A percentile compares a stretch with the other conserved stretches of the same genome.
Evolutionary conservation across 2,113 vertebrate genomes (phyloP).

Genomic region (Tachycineta bicolor): DNA sequence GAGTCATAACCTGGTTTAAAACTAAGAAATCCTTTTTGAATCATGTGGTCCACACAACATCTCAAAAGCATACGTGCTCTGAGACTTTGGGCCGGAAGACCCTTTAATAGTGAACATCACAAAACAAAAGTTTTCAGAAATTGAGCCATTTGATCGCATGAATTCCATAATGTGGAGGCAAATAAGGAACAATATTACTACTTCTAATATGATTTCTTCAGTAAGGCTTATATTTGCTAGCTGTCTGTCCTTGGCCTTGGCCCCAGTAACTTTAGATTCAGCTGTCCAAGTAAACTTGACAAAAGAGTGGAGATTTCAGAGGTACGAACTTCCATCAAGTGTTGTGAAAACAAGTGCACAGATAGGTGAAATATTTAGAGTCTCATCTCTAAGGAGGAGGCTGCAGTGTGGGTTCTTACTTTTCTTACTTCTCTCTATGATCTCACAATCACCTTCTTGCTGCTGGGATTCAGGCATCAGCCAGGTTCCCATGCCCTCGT

Average conservation of each 20-base stretch:
- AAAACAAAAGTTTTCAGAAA: background rate
- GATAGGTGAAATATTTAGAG: background rate
- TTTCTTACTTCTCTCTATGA: background rate
- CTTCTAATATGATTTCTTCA: background rate
- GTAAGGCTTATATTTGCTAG: background rate
- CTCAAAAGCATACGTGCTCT: background rate
- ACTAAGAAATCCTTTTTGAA: conserved; percentile 3
- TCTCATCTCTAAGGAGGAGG: background rate
- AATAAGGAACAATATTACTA: background rate
- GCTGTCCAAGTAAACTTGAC: background rate
- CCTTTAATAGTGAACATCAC: background rate
- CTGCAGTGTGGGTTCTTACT: background rate
- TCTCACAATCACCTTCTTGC: background rate
- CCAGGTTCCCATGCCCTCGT: background rate
- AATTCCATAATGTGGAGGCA: background rate
- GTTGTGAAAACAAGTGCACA: background rate
- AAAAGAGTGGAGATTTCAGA: background rate
- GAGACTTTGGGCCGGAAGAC: background rate
- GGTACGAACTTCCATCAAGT: background rate
- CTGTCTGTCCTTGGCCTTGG: background rate
- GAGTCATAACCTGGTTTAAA: conserved; percentile 14
- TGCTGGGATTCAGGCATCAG: background rate
- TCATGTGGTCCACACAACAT: conserved; percentile 1
- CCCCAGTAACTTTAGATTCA: background rate
- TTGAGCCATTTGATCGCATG: background rate